Conservation (phyloP, 2,888 invertebrate species). For the Mamestra brassicae region DNA sequence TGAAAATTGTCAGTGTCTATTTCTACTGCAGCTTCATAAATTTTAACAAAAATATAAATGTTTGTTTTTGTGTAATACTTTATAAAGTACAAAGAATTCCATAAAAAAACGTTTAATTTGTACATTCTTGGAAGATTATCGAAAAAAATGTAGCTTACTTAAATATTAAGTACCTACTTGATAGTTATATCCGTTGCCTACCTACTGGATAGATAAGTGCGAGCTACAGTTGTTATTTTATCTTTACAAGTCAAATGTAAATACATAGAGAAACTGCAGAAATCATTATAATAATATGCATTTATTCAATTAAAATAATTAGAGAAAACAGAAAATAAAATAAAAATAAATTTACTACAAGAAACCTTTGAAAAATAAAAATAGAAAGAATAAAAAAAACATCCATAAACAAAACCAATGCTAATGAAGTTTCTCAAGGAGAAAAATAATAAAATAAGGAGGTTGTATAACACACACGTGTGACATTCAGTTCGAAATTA, state of each 20-base stretch:
- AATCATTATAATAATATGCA: constrained; percentile 13
- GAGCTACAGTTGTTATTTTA: background rate
- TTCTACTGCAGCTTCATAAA: too few relatives aligned
- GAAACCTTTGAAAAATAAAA: background rate
- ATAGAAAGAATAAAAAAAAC: constrained; percentile 1
- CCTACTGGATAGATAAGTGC: too few relatives aligned
- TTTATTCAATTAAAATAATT: constrained; percentile 28
- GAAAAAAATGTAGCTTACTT: too few relatives aligned
- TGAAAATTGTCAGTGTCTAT: too few relatives aligned
- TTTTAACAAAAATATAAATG: too few relatives aligned
- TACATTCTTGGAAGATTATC: too few relatives aligned
- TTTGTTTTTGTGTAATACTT: too few relatives aligned
- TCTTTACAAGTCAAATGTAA: background rate
- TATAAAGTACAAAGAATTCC: too few relatives aligned
- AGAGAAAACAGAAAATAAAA: constrained; percentile 32
- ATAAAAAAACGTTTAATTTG: too few relatives aligned
- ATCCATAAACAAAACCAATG: constrained; percentile 32
- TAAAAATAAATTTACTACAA: constrained; percentile 11
- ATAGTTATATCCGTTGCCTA: too few relatives aligned
- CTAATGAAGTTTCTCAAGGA: constrained; percentile 49
- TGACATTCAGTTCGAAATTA: constrained; percentile 50
- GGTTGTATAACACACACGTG: constrained; percentile 42
- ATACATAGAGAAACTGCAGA: constrained; percentile 22
- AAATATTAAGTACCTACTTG: too few relatives aligned
- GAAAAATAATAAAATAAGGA: constrained; percentile 28